A percentile compares a stretch with the other conserved stretches of the same genome.
phyloP scores from a whole-genome alignment of 2,888 invertebrate species.

The Drosophila prolongata region DNA sequence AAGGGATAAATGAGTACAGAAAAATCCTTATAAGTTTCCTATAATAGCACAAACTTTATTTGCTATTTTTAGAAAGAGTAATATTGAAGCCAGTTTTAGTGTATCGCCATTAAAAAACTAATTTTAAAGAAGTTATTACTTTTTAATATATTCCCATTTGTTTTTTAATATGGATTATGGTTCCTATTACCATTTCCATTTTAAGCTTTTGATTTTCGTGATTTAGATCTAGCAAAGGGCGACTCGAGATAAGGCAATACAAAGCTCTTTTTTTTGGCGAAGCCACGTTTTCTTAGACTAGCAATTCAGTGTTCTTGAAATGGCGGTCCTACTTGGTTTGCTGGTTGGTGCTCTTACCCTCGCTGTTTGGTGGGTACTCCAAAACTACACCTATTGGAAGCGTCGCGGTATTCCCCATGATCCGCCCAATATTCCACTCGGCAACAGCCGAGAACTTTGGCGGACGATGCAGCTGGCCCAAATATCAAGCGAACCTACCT shows the following conservation, averaged over 20 bases:
- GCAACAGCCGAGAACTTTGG: constrained; percentile 59
- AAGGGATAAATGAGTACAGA: too few relatives aligned
- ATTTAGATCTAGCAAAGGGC: not conserved
- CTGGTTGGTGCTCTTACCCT: constrained; percentile 26
- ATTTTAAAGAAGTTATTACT: too few relatives aligned
- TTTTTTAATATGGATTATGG: too few relatives aligned
- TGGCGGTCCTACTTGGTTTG: constrained; percentile 15
- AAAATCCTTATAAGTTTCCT: too few relatives aligned
- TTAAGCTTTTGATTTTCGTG: too few relatives aligned
- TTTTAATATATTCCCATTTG: too few relatives aligned
- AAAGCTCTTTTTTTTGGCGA: constrained; percentile 12
- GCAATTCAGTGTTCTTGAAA: constrained; percentile 8
- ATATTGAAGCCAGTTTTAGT: too few relatives aligned
- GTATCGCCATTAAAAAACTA: too few relatives aligned
- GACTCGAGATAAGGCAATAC: not conserved
- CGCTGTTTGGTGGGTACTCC: constrained; percentile 49
- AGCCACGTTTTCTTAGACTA: not conserved
- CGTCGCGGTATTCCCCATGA: constrained; percentile 64
- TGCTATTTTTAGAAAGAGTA: too few relatives aligned
- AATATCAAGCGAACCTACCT: constrained; percentile 61
- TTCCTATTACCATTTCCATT: too few relatives aligned
- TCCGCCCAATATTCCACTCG: constrained; percentile 59
- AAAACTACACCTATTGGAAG: constrained; percentile 54
- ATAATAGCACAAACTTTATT: too few relatives aligned
- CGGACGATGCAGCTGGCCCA: constrained; percentile 52